These are phyloP conservation scores for Pteria penguin DNA, from an alignment of 2,888 invertebrate genomes.

Conservation along the genomic window DNA sequence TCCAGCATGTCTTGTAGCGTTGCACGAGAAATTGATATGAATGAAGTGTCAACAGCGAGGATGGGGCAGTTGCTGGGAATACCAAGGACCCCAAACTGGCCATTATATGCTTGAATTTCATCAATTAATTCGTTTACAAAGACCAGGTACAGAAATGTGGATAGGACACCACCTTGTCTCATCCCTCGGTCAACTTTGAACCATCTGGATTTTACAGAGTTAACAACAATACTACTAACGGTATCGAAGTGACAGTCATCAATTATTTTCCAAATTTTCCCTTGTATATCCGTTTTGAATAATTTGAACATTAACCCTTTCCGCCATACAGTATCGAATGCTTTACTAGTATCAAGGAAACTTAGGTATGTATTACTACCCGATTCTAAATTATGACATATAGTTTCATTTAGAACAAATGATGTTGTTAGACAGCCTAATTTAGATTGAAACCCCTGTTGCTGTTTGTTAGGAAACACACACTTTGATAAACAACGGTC, in stretches of 20 bases:
- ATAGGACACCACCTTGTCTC: conserved; percentile 9
- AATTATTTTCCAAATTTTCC: conserved; percentile 9
- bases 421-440: conserved; percentile 6
- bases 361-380: not conserved
- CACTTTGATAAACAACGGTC: not conserved
- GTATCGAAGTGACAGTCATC: not conserved
- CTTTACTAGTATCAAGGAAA: conserved; percentile 21
- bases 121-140: conserved; percentile 8
- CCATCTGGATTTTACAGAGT: not conserved
- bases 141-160: not conserved
- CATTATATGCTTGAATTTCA: not conserved
- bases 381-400: conserved; percentile 4
- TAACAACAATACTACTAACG: not conserved
- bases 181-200: not conserved
- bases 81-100: not conserved
- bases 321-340: conserved; percentile 16
- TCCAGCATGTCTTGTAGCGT: conserved; percentile 6
- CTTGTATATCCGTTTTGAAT: not conserved
- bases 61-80: not conserved
- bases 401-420: conserved; percentile 11
- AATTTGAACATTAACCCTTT: conserved; percentile 9
- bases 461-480: conserved; percentile 30
- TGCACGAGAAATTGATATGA: not conserved
- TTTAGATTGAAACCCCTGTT: conserved; percentile 35
- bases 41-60: conserved; percentile 1